Conservation (phyloP, 2,888 invertebrate species). For the Myathropa florea region DNA sequence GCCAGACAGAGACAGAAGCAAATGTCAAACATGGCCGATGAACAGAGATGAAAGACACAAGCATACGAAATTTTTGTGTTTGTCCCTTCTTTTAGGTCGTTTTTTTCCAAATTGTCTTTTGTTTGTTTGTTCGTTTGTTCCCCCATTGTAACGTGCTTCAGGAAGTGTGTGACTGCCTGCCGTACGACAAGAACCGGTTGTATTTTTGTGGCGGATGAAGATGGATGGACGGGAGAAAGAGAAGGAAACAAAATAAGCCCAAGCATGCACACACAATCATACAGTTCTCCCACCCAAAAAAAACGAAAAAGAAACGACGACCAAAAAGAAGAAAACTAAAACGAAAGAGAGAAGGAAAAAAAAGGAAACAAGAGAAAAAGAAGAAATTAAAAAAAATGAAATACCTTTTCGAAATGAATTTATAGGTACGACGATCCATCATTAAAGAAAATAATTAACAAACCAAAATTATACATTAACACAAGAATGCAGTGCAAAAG, state of each 20-base stretch:
- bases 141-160: constrained; percentile 16
- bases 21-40: constrained; percentile 54
- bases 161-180: background rate
- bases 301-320: constrained; percentile 12
- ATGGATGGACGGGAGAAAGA: background rate
- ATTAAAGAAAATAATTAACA: constrained; percentile 82
- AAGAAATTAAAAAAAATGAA: constrained; percentile 82
- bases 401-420: constrained; percentile 91
- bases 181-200: constrained; percentile 57
- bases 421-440: constrained; percentile 90
- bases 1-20: constrained; percentile 18
- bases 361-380: constrained; percentile 74
- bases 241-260: constrained; percentile 36
- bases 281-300: constrained; percentile 22
- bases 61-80: constrained; percentile 28
- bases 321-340: constrained; percentile 42
- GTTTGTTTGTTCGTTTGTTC: constrained; percentile 15
- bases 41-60: constrained; percentile 47
- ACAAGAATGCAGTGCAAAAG: constrained; percentile 71
- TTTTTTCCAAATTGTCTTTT: constrained; percentile 1
- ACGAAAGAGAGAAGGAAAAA: constrained; percentile 74
- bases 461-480: constrained; percentile 79
- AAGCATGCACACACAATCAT: background rate
- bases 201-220: background rate
- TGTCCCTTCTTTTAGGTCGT: constrained; percentile 11